These are phyloP conservation scores for Setipinna tenuifilis DNA, from an alignment of 2,797 vertebrate genomes.

Conservation along the genomic window DNA sequence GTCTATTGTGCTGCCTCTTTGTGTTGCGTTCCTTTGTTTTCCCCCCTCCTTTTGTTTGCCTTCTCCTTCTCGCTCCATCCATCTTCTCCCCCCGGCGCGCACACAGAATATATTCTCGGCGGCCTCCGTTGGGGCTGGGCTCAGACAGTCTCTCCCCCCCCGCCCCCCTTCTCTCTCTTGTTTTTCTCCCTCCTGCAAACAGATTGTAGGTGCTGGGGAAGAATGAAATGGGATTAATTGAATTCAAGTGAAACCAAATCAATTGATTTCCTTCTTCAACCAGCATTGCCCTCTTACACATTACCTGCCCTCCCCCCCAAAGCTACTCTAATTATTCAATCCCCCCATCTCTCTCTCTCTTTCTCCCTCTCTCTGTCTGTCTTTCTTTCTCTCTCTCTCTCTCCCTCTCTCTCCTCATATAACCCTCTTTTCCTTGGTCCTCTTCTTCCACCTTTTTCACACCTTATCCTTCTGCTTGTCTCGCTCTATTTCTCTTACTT, in stretches of 20 bases:
- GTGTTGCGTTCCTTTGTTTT: constrained; percentile 66
- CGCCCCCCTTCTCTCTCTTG: neutral
- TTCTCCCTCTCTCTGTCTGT: neutral
- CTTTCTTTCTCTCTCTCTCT: neutral
- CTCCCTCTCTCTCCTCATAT: neutral
- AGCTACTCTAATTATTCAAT: constrained; percentile 24
- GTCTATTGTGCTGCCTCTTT: constrained; percentile 67
- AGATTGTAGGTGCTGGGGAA: constrained; percentile 51
- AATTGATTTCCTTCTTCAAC: constrained; percentile 50
- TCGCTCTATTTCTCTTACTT: neutral
- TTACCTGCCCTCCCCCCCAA: neutral
- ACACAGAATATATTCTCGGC: constrained; percentile 34
- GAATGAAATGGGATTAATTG: constrained; percentile 63
- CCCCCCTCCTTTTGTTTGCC: constrained; percentile 53
- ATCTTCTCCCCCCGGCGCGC: constrained; percentile 33
- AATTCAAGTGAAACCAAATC: constrained; percentile 59
- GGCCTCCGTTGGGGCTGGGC: constrained; percentile 38
- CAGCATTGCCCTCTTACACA: neutral
- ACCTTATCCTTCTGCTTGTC: neutral
- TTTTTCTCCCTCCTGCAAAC: constrained; percentile 36
- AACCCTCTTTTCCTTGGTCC: constrained; percentile 21
- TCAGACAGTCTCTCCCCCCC: constrained; percentile 31
- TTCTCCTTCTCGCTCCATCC: constrained; percentile 48
- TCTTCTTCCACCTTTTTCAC: no score
- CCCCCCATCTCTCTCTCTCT: neutral